These are phyloP conservation scores for Thomomys bottae DNA, from an alignment of 2,113 vertebrate species.

Conservation along the genomic window DNA sequence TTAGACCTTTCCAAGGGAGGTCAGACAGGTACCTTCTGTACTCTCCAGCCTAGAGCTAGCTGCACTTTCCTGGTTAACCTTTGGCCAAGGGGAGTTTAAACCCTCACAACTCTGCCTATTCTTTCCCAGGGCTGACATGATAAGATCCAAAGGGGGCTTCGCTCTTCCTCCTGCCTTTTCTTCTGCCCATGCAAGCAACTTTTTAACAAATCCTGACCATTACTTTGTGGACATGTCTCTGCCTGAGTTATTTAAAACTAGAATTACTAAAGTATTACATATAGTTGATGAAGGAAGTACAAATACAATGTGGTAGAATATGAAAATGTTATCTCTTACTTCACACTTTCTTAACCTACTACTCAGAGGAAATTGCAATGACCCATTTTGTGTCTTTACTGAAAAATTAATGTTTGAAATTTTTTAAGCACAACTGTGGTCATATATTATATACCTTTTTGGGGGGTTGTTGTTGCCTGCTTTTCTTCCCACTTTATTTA, in stretches of 20 bases:
- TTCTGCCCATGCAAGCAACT: background rate
- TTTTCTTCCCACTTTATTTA: background rate
- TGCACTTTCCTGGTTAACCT: background rate
- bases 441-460: background rate
- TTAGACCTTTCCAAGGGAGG: background rate
- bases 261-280: background rate
- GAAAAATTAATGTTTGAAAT: too few relatives aligned
- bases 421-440: background rate
- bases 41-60: background rate
- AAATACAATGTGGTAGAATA: background rate
- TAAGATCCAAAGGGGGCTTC: background rate
- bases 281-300: constrained; percentile 2
- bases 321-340: background rate
- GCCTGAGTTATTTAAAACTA: background rate
- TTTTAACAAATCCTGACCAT: background rate
- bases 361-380: background rate
- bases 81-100: rapidly evolving
- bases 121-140: background rate
- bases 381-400: background rate
- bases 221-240: background rate
- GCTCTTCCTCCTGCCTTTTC: background rate
- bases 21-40: background rate
- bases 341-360: background rate
- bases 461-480: background rate
- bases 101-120: background rate